Evolutionary conservation across 1,140 invertebrate species (phyloP).

Genomic region (Triops longicaudatus): DNA sequence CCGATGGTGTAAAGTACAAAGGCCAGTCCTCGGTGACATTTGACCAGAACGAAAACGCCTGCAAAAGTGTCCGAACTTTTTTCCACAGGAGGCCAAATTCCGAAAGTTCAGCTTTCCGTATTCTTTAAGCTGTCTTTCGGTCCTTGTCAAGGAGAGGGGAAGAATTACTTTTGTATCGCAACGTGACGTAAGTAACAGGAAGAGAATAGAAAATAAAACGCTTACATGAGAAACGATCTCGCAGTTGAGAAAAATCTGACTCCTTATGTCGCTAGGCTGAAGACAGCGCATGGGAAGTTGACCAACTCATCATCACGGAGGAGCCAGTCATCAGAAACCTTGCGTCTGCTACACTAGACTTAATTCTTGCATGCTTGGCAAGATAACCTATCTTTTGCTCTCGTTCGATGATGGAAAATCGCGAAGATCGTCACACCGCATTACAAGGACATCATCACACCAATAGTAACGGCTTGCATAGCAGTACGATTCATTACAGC

Average conservation of each 20-base stretch:
- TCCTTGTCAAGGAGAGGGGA: background rate
- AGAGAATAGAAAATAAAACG: background rate
- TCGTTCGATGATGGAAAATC: background rate
- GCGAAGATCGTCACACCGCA: background rate
- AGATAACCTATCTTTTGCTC: background rate
- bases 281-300: background rate
- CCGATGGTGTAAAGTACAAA: slow-evolving; percentile 12
- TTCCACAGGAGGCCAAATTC: background rate
- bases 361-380: background rate
- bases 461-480: background rate
- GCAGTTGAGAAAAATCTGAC: background rate
- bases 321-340: slow-evolving; percentile 9
- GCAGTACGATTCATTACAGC: background rate
- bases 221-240: background rate
- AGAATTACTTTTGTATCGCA: background rate
- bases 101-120: slow-evolving; percentile 1
- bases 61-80: slow-evolving; percentile 9
- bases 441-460: background rate
- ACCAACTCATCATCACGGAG: background rate
- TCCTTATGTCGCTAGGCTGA: background rate
- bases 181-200: slow-evolving; percentile 3
- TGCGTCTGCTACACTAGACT: background rate
- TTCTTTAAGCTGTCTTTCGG: background rate
- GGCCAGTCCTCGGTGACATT: slow-evolving; percentile 5
- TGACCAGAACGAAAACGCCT: background rate